Base-by-base conservation (phyloP, 2,888 invertebrate genomes). In the Torymus aiolomorphi region DNA sequence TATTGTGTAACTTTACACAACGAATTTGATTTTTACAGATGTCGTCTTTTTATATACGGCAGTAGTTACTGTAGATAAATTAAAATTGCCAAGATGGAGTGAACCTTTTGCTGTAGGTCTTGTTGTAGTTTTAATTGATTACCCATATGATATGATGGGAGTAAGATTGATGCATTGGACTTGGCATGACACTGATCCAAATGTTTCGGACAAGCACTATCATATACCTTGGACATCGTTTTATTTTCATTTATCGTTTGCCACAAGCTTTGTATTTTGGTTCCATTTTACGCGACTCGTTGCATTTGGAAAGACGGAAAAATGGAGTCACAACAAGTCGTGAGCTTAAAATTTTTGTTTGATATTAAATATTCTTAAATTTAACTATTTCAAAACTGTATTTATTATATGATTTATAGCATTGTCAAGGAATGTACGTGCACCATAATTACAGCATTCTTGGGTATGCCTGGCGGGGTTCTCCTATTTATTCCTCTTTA, bases 151-250 rank as follows among this genome's bases (percentile, higher is more conserved):
- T 87, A 95, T 96, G 71, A 93, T 95, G 79, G 93, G 94, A 0
- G 94, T 96, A 14, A 95, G 95, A 88, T 94, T 94, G 87, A 90
- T 96, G 16, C 96, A 96, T 91, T 96, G 96, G 96, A 94, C 95
- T 1, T 96, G 96, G 96, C 96, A 96, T 84, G 94, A 94, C 86
- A 94, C 94, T 0, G 94, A 94, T 88, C 94, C 94, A 4, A 94
- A 94, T 85, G 92, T 94, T 89, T 92, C 88, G 82, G 96, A 96
- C 88, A 92, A 96, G 59, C 94, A 94, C 89, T 96, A 96, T 89
- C 95, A 95, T 94, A 95, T 96, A 24, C 96, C 96, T 0, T 96
- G 95, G 94, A 96, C 94, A 87, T 95, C 95, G 0, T 96, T 95
- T 90, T 96, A 95, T 87, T 96, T 96, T 91, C 96, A 96, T 88